phyloP scores from a whole-genome alignment of 2,113 vertebrate genomes.

The Ptychochromis oligacanthus region DNA sequence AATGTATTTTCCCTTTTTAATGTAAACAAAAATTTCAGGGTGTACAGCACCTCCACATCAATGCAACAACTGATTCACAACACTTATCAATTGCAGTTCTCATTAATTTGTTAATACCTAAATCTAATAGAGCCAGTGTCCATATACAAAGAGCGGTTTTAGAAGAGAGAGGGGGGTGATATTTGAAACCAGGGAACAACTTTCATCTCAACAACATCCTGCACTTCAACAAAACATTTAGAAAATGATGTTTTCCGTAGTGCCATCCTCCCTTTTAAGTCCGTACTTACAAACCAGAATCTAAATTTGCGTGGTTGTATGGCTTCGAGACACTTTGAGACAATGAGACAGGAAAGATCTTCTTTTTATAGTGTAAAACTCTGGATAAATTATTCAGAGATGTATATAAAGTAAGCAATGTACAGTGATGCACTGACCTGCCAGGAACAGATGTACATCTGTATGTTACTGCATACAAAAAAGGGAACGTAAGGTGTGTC shows the following conservation, averaged over 20 bases:
- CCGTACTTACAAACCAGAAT: not conserved
- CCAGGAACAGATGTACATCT: not conserved
- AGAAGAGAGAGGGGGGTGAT: not conserved
- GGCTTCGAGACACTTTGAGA: not conserved
- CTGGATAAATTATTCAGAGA: slow-evolving; percentile 15
- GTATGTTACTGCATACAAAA: slow-evolving; percentile 33
- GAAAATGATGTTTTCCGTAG: not conserved
- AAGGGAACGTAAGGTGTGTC: slow-evolving; percentile 43
- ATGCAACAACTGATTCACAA: not conserved
- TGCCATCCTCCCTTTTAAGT: not conserved
- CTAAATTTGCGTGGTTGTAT: not conserved
- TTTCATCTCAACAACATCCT: not conserved
- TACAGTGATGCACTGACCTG: not conserved
- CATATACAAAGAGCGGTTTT: not conserved
- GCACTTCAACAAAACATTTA: not conserved
- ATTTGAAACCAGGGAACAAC: not conserved
- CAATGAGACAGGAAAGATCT: not conserved
- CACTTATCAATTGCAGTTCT: no score
- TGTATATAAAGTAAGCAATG: slow-evolving; percentile 3
- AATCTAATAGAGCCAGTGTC: not conserved
- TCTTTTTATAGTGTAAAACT: slow-evolving; percentile 21
- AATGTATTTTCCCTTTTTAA: not conserved
- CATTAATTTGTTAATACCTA: not conserved
- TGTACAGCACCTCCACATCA: not conserved
- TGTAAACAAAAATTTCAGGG: not conserved